These are phyloP conservation scores for Phragmatobia fuliginosa DNA, from an alignment of 2,888 invertebrate genomes.

Conservation along the genomic window DNA sequence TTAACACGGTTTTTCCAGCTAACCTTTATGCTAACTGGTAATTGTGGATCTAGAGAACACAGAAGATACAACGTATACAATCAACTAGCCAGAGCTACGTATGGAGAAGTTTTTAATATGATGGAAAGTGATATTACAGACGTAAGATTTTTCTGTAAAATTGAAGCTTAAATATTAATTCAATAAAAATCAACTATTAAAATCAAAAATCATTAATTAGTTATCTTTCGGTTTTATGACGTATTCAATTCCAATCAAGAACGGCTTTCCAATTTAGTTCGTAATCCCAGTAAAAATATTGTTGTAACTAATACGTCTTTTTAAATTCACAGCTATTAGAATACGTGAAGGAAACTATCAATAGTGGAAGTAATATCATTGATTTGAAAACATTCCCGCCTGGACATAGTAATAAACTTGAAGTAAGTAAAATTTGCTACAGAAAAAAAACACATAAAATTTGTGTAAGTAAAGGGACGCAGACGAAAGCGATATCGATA, in stretches of 20 bases:
- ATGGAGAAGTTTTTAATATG: conserved; percentile 67
- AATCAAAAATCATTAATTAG: too few relatives aligned
- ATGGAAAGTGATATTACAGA: conserved; percentile 54
- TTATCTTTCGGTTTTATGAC: too few relatives aligned
- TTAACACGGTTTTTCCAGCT: conserved; percentile 49
- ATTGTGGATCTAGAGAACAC: conserved; percentile 35
- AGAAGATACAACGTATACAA: conserved; percentile 56
- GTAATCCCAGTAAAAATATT: too few relatives aligned
- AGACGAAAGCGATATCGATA: too few relatives aligned
- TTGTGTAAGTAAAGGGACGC: too few relatives aligned
- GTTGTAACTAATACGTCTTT: background rate
- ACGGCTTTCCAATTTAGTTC: background rate
- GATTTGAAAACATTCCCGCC: conserved; percentile 32
- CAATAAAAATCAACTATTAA: background rate
- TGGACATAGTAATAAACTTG: conserved; percentile 44
- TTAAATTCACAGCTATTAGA: conserved; percentile 56
- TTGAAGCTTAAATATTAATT: background rate
- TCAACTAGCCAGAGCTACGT: conserved; percentile 58
- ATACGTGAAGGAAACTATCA: conserved; percentile 55
- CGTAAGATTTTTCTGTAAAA: conserved; percentile 47
- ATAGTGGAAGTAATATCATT: conserved; percentile 47
- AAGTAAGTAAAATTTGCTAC: background rate
- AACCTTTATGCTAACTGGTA: conserved; percentile 65
- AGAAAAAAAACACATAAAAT: background rate
- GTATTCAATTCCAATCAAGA: background rate